Conservation (phyloP, 1,140 invertebrate species). For the Trichonephila clavipes region DNA sequence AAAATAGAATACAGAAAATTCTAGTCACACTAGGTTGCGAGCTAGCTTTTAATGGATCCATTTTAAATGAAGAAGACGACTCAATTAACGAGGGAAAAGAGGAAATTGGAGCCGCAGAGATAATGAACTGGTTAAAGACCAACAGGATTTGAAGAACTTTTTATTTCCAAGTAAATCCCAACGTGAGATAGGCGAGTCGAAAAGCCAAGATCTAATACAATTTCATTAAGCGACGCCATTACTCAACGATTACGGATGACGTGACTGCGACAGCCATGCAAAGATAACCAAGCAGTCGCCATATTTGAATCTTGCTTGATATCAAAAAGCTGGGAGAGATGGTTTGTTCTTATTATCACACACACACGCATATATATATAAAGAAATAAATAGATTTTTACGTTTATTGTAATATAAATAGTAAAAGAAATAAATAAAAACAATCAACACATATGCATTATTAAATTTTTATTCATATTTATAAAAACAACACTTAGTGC, state of each 20-base stretch:
- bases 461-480: no score
- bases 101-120: neutral
- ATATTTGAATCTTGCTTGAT: neutral
- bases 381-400: no score
- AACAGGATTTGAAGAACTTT: neutral
- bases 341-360: no score
- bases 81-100: neutral
- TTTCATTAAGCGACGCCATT: conserved; percentile 21
- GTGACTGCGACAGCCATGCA: neutral
- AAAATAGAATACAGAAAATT: neutral
- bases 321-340: no score
- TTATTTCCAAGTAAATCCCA: conserved; percentile 1
- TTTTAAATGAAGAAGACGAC: neutral
- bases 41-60: neutral
- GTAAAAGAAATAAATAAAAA: no score
- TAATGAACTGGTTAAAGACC: conserved; percentile 21
- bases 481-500: no score
- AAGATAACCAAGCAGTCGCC: neutral
- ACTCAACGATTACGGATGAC: conserved; percentile 2
- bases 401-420: no score
- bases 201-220: conserved; percentile 44
- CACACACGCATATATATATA: no score
- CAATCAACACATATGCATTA: no score
- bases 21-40: neutral
- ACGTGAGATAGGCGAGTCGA: neutral